Evolutionary conservation across 2,888 invertebrate genomes (phyloP).

Genomic region (Drosophila emarginata): DNA sequence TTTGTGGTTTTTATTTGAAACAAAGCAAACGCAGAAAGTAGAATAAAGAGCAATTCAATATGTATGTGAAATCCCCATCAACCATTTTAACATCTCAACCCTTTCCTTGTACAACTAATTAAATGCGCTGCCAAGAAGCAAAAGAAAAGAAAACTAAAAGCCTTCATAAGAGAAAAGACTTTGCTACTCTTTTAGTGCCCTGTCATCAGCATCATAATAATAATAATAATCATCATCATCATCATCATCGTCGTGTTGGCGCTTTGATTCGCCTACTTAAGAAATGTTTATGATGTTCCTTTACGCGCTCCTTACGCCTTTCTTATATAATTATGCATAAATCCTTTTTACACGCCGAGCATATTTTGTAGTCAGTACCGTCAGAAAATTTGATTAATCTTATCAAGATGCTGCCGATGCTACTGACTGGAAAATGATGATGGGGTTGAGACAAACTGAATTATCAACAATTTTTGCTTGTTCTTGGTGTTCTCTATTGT

Average conservation of each 20-base stretch:
- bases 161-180: conserved; percentile 26
- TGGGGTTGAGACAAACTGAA: conserved; percentile 62
- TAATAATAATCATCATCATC: not conserved
- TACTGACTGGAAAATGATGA: not conserved
- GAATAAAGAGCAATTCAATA: conserved; percentile 3
- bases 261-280: conserved; percentile 58
- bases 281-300: conserved; percentile 12
- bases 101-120: conserved; percentile 49
- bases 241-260: conserved; percentile 22
- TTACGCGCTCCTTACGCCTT: conserved; percentile 57
- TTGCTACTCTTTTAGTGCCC: conserved; percentile 22
- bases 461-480: conserved; percentile 71
- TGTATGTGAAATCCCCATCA: conserved; percentile 14
- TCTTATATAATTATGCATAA: conserved; percentile 78
- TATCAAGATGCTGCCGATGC: conserved; percentile 70
- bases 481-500: conserved; percentile 10
- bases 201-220: conserved; percentile 26
- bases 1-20: conserved; percentile 65
- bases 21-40: not conserved
- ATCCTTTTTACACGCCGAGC: conserved; percentile 77
- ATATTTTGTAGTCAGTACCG: conserved; percentile 73
- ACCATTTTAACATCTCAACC: not conserved
- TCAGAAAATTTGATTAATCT: conserved; percentile 83
- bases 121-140: conserved; percentile 59
- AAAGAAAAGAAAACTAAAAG: conserved; percentile 62